These are phyloP conservation scores for Decapterus maruadsi DNA, from an alignment of 2,797 vertebrate species.

Conservation along the genomic window DNA sequence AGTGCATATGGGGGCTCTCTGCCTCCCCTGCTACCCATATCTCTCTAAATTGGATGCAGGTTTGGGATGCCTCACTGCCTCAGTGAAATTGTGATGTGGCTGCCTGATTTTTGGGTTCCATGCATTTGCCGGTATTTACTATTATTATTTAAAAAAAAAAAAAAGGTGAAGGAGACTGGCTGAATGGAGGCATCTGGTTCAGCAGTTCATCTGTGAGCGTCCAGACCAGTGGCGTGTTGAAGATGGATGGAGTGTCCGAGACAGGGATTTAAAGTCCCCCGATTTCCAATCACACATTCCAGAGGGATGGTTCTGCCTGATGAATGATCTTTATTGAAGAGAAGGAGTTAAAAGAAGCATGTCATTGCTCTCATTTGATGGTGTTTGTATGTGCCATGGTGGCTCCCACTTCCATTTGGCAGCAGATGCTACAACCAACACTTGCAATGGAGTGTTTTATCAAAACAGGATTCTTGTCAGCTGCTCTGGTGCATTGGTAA, in stretches of 20 bases:
- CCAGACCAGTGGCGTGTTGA: conserved; percentile 82
- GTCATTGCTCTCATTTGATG: conserved; percentile 81
- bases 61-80: conserved; percentile 82
- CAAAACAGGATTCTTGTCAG: conserved; percentile 61
- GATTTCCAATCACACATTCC: conserved; percentile 85
- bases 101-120: conserved; percentile 77
- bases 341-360: conserved; percentile 84
- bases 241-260: conserved; percentile 80
- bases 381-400: conserved; percentile 61
- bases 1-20: conserved; percentile 49
- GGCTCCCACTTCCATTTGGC: conserved; percentile 55
- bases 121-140: conserved; percentile 80
- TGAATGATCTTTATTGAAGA: conserved; percentile 83
- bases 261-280: conserved; percentile 73
- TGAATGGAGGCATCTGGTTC: conserved; percentile 74
- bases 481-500: conserved; percentile 47
- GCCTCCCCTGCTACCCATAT: conserved; percentile 60
- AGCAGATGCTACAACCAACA: conserved; percentile 23
- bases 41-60: conserved; percentile 81
- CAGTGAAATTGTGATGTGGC: conserved; percentile 80
- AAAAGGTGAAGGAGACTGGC: conserved; percentile 55
- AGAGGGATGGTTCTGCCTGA: conserved; percentile 85
- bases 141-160: conserved; percentile 78
- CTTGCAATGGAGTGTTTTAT: conserved; percentile 44
- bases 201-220: conserved; percentile 77